These are phyloP conservation scores for Hemiscyllium ocellatum DNA, from an alignment of 2,113 vertebrate species.

Conservation along the genomic window DNA sequence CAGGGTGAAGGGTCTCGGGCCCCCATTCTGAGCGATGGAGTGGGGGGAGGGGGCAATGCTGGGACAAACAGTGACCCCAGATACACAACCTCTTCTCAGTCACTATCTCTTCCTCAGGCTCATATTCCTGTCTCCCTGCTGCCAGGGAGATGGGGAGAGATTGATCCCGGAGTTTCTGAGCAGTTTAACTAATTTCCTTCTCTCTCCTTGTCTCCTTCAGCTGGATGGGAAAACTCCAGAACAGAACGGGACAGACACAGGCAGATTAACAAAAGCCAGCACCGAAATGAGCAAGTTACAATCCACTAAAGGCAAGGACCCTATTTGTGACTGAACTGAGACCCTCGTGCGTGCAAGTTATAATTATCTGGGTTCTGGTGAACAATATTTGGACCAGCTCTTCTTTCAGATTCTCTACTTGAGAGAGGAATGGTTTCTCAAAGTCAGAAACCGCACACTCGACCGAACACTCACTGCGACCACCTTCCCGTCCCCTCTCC, in stretches of 20 bases:
- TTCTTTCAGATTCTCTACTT: background rate
- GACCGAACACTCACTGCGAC: background rate
- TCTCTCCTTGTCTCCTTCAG: background rate
- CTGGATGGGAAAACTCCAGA: constrained; percentile 42
- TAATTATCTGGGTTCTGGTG: background rate
- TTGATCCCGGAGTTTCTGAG: background rate
- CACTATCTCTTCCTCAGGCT: background rate
- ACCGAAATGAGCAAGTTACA: constrained; percentile 59
- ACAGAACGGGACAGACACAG: constrained; percentile 46
- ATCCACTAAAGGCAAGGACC: constrained; percentile 51
- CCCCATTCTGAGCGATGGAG: too few species aligned
- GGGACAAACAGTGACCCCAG: too few species aligned
- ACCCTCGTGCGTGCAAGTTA: background rate
- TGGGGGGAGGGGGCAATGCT: too few species aligned
- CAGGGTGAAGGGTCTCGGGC: too few species aligned
- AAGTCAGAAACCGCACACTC: background rate
- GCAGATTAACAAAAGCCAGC: constrained; percentile 47
- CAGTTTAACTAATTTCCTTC: background rate
- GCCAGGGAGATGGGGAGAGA: background rate
- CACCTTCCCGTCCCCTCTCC: background rate
- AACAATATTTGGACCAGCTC: background rate
- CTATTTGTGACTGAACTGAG: background rate
- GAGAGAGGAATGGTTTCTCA: background rate
- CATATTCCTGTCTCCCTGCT: background rate
- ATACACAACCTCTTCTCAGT: too few species aligned